Base-by-base conservation (phyloP, 1,140 invertebrate species). In the Tetramorium parvispinum region DNA sequence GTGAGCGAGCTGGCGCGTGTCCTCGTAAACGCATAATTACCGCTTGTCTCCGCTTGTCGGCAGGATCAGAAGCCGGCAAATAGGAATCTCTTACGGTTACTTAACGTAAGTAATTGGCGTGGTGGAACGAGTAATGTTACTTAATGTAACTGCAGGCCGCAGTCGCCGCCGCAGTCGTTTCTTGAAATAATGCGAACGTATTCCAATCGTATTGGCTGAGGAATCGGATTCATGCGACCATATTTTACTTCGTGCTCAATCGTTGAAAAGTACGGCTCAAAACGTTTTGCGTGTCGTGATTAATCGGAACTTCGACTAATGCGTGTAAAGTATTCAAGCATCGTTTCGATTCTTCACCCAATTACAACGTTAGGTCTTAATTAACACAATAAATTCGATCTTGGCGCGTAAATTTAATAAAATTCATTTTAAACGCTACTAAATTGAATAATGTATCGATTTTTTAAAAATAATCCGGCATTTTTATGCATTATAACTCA, bases 21-120 rank as follows among this genome's bases (percentile, higher is more conserved):
- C 77, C 89, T 88, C 89, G 86, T 88, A 90, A 90, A 90, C 82
- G 89, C 89, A 90, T 90, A 90, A 90, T 90, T 90, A 90, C 82
- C 70, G 86, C 88, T 89, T 90, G 89, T 90, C 89, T 85, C 75
- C 70, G 65, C 65, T n/a, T n/a, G 81, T 90, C 89, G 88, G 88
- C 89, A 86, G 70, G 89, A 90, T 90, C 89, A 90, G 89, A 90
- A 90, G 89, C 81, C 81, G 49, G 61, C 16, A 83, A 55, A 61
- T 78, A 55, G 65, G 89, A 88, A 88, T 90, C 89, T 85, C 87
- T 90, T 87, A 82, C 88, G 88, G 87, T 90, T 90, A 90, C 89
- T 90, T 90, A 90, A 90, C 59, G 88, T 73, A 83, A 90, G 88
- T 90, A 90, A 90, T 90, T 88, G 89, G 81, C 88, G 70, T 79